Evolutionary conservation across 2,888 invertebrate species (phyloP), one percentile per base, ranked within the genome.

Genomic region (Rhagium mordax): DNA sequence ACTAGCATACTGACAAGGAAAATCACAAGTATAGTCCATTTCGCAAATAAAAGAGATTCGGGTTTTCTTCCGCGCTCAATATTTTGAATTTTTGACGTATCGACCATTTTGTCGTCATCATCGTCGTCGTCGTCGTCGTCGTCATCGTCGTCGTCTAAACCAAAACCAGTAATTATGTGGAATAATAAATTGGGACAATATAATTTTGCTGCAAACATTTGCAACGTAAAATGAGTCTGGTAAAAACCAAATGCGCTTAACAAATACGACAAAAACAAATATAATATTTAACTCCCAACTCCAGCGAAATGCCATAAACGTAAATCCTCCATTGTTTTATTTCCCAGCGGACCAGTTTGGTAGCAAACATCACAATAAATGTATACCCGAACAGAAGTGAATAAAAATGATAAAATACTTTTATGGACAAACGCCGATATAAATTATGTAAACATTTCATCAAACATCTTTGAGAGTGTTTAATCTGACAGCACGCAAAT

Each of bases 261-360:
- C 53, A 55, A 21, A 20, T 27, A 15, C 15, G 15, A 57, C 15
- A 74, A 67, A 74, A 65, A 41, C 65, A 76, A 74, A 76, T 74
- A 67, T 76, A 66, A 74, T 78, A 80, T 81, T 81, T 78, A 78
- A 77, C 74, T 57, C 27, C 7, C n/a, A 79, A 80, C 75, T 80
- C 79, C 76, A 76, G 70, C 77, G 75, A 78, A 74, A 57, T 76
- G 77, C 78, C 77, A 77, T 79, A 79, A 81, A 81, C 81, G 79
- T 82, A 82, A 81, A 83, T 82, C 82, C 80, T 78, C 75, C 81
- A 79, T 79, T 79, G 80, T 81, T 81, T 80, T 78, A 81, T 77
- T 79, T 80, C 79, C 79, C 80, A 75, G 62, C 69, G 76, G 80
- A 74, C 77, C 74, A 77, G 75, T 77, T 76, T 72, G 70, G 77